phyloP scores from a whole-genome alignment of 2,888 invertebrate genomes.

The Onthophagus sagittarius region DNA sequence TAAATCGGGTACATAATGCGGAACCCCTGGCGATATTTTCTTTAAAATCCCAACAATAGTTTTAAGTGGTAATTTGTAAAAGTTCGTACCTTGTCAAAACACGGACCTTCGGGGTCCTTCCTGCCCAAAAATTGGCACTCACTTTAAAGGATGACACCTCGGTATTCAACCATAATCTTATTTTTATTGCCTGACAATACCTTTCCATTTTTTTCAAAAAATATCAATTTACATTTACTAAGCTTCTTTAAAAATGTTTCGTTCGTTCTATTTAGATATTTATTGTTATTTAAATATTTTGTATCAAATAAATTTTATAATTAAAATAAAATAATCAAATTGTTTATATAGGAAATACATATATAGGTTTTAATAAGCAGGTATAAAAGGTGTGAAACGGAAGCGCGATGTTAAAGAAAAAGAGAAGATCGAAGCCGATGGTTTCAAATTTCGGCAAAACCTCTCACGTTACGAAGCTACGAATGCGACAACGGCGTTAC shows the following conservation, averaged over 20 bases:
- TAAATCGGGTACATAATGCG: background rate
- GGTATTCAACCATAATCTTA: background rate
- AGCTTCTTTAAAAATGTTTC: background rate
- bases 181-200: background rate
- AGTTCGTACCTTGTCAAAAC: conserved; percentile 37
- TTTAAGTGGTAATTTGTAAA: conserved; percentile 38
- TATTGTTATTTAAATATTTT: background rate
- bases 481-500: background rate
- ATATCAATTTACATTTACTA: background rate
- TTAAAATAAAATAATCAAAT: background rate
- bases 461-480: background rate
- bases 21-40: conserved; percentile 20
- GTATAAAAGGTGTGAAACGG: background rate
- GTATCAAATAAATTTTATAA: background rate
- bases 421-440: background rate
- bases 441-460: background rate
- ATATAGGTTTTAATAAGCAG: background rate
- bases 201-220: background rate
- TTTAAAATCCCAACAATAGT: conserved; percentile 27
- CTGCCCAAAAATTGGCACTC: background rate
- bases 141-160: background rate
- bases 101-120: conserved; percentile 20
- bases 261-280: background rate
- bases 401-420: background rate
- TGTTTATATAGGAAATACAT: background rate